Percentiles rank a stretch among this genome's conserved stretches.
Conservation (phyloP, 2,888 invertebrate species). For the Prenolepis imparis region DNA sequence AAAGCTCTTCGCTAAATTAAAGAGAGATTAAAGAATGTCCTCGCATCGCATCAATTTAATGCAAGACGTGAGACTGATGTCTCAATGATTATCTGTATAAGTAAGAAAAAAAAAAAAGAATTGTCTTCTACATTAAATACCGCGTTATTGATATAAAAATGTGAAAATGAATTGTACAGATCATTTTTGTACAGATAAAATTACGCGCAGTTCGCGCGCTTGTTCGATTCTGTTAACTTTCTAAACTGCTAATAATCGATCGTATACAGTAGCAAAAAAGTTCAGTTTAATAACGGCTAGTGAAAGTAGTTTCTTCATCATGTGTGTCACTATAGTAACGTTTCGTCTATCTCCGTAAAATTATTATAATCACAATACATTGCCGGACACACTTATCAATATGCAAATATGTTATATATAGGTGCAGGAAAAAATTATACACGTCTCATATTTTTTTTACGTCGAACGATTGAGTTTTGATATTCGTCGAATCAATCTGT, state of each 20-base stretch:
- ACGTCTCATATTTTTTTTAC: neutral
- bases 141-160: neutral
- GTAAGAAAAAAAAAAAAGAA: neutral
- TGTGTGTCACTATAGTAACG: neutral
- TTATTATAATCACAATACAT: conserved; percentile 4
- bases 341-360: neutral
- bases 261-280: conserved; percentile 28
- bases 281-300: conserved; percentile 19
- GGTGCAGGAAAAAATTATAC: conserved; percentile 6
- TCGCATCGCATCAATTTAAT: neutral
- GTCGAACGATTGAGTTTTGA: neutral
- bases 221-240: conserved; percentile 42
- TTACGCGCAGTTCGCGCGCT: neutral
- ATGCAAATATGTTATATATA: neutral
- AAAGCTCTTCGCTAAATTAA: neutral
- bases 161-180: neutral
- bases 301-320: conserved; percentile 58
- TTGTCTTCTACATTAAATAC: neutral
- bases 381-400: neutral
- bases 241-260: conserved; percentile 39
- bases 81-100: neutral
- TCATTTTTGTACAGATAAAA: conserved; percentile 22
- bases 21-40: neutral
- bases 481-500: neutral
- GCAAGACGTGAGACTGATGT: neutral